These are phyloP conservation scores for Odontomyia ornata DNA, from an alignment of 2,888 invertebrate species.

Conservation along the genomic window DNA sequence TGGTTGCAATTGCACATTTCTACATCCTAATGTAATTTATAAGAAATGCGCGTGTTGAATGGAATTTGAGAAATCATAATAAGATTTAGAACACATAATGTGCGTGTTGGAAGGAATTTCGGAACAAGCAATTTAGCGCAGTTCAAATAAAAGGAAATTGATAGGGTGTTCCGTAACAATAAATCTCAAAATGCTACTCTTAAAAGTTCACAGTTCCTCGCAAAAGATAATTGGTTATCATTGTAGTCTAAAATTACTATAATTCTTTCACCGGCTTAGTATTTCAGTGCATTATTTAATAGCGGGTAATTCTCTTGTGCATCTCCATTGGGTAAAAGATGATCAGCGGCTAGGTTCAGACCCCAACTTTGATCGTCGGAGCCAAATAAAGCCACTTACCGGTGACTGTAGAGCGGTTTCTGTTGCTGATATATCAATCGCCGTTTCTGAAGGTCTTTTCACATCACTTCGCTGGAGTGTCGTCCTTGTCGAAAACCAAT, in stretches of 20 bases:
- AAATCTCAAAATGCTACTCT: slow-evolving; percentile 96
- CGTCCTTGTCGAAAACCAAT: slow-evolving; percentile 90
- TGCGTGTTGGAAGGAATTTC: no score
- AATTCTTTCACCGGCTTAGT: slow-evolving; percentile 97
- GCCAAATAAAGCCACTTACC: slow-evolving; percentile 94
- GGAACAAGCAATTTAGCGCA: no score
- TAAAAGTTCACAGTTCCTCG: slow-evolving; percentile 97
- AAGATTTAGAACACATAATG: no score
- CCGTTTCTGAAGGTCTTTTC: slow-evolving; percentile 98
- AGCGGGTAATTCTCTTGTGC: slow-evolving; percentile 93
- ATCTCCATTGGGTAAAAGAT: slow-evolving; percentile 94
- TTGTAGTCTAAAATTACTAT: slow-evolving; percentile 98
- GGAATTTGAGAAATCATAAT: no score
- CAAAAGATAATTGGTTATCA: slow-evolving; percentile 95
- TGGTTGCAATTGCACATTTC: no score
- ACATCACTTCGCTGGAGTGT: slow-evolving; percentile 97
- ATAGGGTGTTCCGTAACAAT: no score
- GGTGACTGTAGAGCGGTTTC: slow-evolving; percentile 93
- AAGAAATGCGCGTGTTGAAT: no score
- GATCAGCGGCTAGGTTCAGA: slow-evolving; percentile 99
- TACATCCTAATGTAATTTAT: no score
- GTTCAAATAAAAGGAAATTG: no score
- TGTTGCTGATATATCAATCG: slow-evolving; percentile 93
- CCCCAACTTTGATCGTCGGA: slow-evolving; percentile 99
- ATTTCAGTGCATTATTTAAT: slow-evolving; percentile 95